Evolutionary conservation across 2,888 invertebrate genomes (phyloP), one percentile per base, ranked within the genome.

Genomic region (Bedellia somnulentella): DNA sequence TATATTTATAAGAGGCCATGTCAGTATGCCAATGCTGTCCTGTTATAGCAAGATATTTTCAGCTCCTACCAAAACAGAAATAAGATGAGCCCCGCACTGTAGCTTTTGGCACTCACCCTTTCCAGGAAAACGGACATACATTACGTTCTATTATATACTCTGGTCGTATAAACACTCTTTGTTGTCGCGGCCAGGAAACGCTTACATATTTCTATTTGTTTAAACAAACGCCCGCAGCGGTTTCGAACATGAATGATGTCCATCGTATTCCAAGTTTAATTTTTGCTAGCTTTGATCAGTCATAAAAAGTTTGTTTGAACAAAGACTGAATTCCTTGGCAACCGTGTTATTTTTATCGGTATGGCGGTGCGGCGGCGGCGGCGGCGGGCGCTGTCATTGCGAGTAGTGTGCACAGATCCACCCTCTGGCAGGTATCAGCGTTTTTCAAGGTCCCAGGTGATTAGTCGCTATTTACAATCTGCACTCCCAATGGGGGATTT

Each of bases 361-460:
- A n/a, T n/a, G n/a, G n/a, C n/a, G n/a, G n/a, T n/a, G n/a, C n/a
- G n/a, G n/a, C n/a, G n/a, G n/a, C n/a, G n/a, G n/a, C n/a, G n/a
- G n/a, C n/a, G n/a, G n/a, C n/a, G n/a, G n/a, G n/a, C n/a, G n/a
- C n/a, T n/a, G n/a, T n/a, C n/a, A n/a, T n/a, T n/a, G n/a, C n/a
- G n/a, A n/a, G n/a, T n/a, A n/a, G n/a, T n/a, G n/a, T n/a, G n/a
- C n/a, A n/a, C n/a, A n/a, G 21, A 8, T 10, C 9, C 9, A n/a
- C 21, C 8, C 21, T 10, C 21, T 21, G 21, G 21, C 21, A 21
- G 9, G 9, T n/a, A 10, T 21, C 66, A 64, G 47, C 50, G 36
- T 41, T 38, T 45, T 37, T 42, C 63, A 67, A 64, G 62, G 64
- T 59, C 50, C 52, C 58, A 59, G 60, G 55, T 63, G 62, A 62